Evolutionary conservation across 2,113 vertebrate species (phyloP).

Genomic region (Enhydra lutris): DNA sequence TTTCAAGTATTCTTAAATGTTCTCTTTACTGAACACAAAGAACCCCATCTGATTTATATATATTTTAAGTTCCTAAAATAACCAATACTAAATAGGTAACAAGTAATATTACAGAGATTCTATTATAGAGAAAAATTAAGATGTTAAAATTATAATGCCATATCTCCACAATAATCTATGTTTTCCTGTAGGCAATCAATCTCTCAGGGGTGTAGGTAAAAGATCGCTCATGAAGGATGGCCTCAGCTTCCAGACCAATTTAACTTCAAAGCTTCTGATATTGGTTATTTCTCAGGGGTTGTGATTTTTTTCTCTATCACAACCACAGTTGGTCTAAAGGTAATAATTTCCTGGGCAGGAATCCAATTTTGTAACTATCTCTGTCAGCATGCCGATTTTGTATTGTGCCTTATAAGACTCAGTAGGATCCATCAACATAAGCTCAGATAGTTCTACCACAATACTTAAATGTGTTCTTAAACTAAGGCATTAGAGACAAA

Average conservation of each 20-base stretch:
- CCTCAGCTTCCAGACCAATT: conserved; percentile 36
- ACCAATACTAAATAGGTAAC: neutral
- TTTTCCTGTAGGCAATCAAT: neutral
- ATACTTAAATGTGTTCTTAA: neutral
- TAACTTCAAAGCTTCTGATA: conserved; percentile 21
- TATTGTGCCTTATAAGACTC: neutral
- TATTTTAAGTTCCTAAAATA: neutral
- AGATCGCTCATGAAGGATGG: neutral
- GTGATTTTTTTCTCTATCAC: neutral
- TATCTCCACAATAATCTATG: neutral
- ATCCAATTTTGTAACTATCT: conserved; percentile 50
- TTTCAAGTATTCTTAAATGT: neutral
- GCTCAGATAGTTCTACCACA: neutral
- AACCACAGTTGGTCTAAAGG: conserved; percentile 21
- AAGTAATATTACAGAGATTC: neutral
- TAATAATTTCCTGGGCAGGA: conserved; percentile 55
- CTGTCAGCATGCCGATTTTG: conserved; percentile 10
- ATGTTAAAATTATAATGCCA: neutral
- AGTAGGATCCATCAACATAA: neutral
- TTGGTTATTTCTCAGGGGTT: neutral
- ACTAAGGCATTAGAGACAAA: neutral
- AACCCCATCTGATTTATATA: neutral
- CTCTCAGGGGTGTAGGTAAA: neutral
- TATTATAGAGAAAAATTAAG: neutral
- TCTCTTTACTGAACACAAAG: neutral